Evolutionary conservation across 1,140 invertebrate species (phyloP), one percentile per base, ranked within the genome.

Genomic region (Drosophila suzukii): DNA sequence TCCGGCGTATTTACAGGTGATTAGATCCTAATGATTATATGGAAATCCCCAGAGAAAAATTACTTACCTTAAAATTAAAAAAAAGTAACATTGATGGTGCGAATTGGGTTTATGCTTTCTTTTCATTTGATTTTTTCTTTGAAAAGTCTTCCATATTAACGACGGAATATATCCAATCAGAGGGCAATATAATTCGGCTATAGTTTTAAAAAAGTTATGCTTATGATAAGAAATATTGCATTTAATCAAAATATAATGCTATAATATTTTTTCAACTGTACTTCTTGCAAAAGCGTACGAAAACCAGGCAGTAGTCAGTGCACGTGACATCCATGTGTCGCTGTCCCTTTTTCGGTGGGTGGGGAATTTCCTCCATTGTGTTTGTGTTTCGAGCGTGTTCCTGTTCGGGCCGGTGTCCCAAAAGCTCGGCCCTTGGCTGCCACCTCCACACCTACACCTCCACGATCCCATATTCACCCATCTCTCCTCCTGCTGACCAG

Each of bases 311-410:
- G 46, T 47, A 75, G 62, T 77, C 74, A 50, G 32, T 77, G 74
- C 74, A 77, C 74, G 73, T 77, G 74, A 77, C 74, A 57, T 77
- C 55, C 54, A 58, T 71, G 66, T 58, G 65, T 49, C 53, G 43
- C 34, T 39, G n/a, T 36, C 13, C 44, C 43, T 66, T 34, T 55
- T 44, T 41, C 55, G 13, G 17, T 10, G 20, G n/a, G n/a, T 53
- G 46, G 30, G 30, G 39, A 39, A 50, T 75, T 58, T 57, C 53
- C 55, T 67, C 34, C 55, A 75, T 67, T 75, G 61, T 75, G 73
- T 57, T 75, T 75, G 73, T 75, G 54, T 75, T 75, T 58, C 54
- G 30, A 53, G 36, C 71, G 65, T 75, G 73, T 75, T 74, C 68
- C 72, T 74, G 53, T 74, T 74, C 70, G 70, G 70, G 72, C 57